Evolutionary conservation across 2,113 vertebrate species (phyloP).

Genomic region (Centropristis striata): DNA sequence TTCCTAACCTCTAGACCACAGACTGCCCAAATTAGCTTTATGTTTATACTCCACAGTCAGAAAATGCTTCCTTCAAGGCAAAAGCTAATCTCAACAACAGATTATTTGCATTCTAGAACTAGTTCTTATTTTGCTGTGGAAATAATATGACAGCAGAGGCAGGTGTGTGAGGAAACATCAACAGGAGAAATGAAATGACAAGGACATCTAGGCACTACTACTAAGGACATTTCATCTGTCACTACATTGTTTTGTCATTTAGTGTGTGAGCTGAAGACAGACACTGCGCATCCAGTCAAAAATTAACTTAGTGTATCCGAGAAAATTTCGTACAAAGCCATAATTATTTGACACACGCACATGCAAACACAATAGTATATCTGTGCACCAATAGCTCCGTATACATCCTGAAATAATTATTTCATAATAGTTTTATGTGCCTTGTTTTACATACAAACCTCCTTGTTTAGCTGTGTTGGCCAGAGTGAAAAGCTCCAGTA

Average conservation of each 20-base stretch:
- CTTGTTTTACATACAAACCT: no score
- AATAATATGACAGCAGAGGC: constrained; percentile 22
- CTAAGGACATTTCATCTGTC: constrained; percentile 35
- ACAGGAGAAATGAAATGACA: constrained; percentile 18
- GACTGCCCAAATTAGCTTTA: no score
- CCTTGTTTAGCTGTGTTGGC: no score
- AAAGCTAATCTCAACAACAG: constrained; percentile 7
- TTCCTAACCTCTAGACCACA: no score
- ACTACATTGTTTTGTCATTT: constrained; percentile 31
- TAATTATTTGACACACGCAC: not conserved
- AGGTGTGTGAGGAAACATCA: constrained; percentile 46
- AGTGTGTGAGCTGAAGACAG: constrained; percentile 8
- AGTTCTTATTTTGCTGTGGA: constrained; percentile 17
- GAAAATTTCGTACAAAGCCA: not conserved
- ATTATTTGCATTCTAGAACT: constrained; percentile 19
- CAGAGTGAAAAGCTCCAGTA: not conserved
- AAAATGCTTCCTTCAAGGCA: not conserved
- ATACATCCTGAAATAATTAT: no score
- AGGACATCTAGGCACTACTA: constrained; percentile 37
- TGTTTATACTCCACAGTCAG: not conserved
- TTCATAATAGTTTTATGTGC: no score
- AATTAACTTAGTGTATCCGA: not conserved
- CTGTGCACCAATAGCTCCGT: not conserved
- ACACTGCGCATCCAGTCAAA: not conserved
- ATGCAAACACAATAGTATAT: not conserved